phyloP scores from a whole-genome alignment of 1,140 invertebrate genomes.

The Neotoxoptera formosana region DNA sequence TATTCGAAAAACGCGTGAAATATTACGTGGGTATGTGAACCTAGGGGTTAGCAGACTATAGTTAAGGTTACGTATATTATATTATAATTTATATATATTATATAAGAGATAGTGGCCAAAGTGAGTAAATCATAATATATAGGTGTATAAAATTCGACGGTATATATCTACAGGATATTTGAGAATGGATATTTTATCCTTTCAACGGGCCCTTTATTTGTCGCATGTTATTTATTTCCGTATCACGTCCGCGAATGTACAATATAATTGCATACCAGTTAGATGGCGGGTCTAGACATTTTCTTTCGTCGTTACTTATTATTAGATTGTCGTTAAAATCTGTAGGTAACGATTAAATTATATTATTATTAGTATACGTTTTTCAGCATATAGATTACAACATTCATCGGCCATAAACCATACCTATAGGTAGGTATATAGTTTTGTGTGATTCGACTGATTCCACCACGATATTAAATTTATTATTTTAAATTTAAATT shows the following conservation, averaged over 20 bases:
- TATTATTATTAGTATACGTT: no score
- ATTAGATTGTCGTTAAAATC: no score
- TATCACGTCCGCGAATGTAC: not conserved
- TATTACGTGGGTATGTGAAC: not conserved
- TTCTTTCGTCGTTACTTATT: not conserved
- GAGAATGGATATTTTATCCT: not conserved
- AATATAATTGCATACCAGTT: not conserved
- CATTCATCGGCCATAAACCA: not conserved
- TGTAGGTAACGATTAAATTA: no score
- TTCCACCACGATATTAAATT: not conserved
- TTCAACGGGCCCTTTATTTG: not conserved
- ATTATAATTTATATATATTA: not conserved
- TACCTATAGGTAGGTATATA: not conserved
- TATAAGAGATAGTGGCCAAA: not conserved
- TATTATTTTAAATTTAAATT: not conserved
- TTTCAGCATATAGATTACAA: not conserved
- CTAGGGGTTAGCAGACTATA: not conserved
- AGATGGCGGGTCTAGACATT: not conserved
- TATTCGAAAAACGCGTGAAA: not conserved
- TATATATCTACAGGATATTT: not conserved
- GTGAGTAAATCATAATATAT: not conserved
- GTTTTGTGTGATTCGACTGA: not conserved
- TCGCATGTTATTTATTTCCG: not conserved
- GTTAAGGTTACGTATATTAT: not conserved
- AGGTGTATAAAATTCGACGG: not conserved